These are phyloP conservation scores for Elephas maximus DNA, from an alignment of 2,113 vertebrate species.

Conservation along the genomic window DNA sequence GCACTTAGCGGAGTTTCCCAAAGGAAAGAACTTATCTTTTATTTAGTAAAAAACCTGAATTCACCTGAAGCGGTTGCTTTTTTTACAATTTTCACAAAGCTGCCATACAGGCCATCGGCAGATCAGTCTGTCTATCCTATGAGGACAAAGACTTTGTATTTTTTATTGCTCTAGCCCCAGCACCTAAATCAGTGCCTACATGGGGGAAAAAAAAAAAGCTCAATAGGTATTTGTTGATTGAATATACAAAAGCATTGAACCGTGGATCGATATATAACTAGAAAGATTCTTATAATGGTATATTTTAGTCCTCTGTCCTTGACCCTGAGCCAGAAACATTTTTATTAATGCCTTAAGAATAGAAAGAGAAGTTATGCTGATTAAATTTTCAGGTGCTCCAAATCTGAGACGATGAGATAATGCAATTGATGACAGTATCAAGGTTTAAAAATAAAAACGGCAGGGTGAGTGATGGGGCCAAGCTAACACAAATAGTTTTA, in stretches of 20 bases:
- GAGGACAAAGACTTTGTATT: background rate
- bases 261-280: background rate
- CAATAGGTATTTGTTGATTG: slow-evolving; percentile 37
- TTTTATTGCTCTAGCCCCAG: background rate
- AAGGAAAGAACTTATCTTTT: background rate
- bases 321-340: slow-evolving; percentile 26
- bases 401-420: slow-evolving; percentile 9
- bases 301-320: background rate
- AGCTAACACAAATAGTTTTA: slow-evolving; percentile 54
- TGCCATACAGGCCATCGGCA: background rate
- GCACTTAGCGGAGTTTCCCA: background rate
- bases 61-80: background rate
- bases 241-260: background rate
- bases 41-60: background rate
- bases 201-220: slow-evolving; percentile 58
- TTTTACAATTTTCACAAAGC: background rate
- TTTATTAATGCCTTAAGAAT: background rate
- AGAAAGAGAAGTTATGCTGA: slow-evolving; percentile 22
- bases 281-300: slow-evolving; percentile 28
- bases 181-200: background rate
- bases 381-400: slow-evolving; percentile 53
- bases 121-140: background rate
- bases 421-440: slow-evolving; percentile 2
- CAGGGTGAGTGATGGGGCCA: background rate
- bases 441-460: slow-evolving; percentile 41